Percentiles rank a stretch among this genome's conserved stretches.
Evolutionary conservation across 2,113 vertebrate genomes (phyloP).

Genomic region (Martes martes): DNA sequence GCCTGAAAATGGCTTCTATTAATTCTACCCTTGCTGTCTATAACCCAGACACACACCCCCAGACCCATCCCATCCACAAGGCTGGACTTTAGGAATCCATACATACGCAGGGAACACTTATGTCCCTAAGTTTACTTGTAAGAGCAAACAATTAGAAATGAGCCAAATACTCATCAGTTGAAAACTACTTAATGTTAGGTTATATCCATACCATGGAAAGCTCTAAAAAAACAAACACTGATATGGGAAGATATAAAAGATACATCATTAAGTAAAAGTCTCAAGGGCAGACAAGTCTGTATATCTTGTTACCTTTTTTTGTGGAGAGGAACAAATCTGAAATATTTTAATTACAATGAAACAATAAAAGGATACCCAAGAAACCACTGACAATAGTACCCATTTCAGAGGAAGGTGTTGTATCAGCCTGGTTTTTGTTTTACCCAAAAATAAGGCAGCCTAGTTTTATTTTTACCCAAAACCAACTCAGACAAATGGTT

Average conservation of each 20-base stretch:
- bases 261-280: not conserved
- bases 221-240: not conserved
- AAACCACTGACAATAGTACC: not conserved
- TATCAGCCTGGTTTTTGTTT: not conserved
- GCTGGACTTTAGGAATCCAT: not conserved
- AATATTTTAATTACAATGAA: not conserved
- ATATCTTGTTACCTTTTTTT: not conserved
- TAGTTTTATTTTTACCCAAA: not conserved
- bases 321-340: not conserved
- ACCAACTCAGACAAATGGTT: not conserved
- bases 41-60: no score
- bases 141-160: not conserved
- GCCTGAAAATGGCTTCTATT: not conserved
- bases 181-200: not conserved
- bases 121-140: not conserved
- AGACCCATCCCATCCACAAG: not conserved
- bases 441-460: not conserved
- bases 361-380: not conserved
- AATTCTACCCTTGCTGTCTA: not conserved
- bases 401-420: not conserved
- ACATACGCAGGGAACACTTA: not conserved
- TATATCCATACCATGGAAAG: not conserved
- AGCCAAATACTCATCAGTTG: not conserved
- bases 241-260: not conserved
- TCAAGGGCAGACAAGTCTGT: not conserved